A percentile compares a stretch with the other conserved stretches of the same genome.
These are phyloP conservation scores for Dendrophyllia cribrosa DNA, from an alignment of 64 coral and sea anemone species.

Conservation along the genomic window DNA sequence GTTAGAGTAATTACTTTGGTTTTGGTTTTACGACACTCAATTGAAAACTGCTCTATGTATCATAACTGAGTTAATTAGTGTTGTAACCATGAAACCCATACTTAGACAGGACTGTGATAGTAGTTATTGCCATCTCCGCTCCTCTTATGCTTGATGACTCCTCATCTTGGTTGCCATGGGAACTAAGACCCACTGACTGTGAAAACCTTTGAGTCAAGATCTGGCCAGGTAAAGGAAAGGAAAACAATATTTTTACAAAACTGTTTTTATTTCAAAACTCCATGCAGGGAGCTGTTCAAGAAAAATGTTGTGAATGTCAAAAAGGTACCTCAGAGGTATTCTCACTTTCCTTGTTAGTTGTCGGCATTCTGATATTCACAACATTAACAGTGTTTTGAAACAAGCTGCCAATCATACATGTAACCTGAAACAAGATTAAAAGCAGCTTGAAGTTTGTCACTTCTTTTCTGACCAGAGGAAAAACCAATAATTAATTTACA, in stretches of 20 bases:
- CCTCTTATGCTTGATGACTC: slow-evolving; percentile 4
- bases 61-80: background rate
- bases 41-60: background rate
- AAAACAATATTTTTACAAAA: background rate
- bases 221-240: slow-evolving; percentile 23
- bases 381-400: slow-evolving; percentile 92
- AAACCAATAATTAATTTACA: no score
- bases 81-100: background rate
- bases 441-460: background rate
- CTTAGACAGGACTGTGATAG: slow-evolving; percentile 24
- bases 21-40: no score
- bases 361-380: slow-evolving; percentile 73
- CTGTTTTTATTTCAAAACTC: background rate
- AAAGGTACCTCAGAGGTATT: slow-evolving; percentile 16
- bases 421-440: slow-evolving; percentile 63
- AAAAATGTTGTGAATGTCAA: background rate
- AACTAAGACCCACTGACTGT: slow-evolving; percentile 59
- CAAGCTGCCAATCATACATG: slow-evolving; percentile 87
- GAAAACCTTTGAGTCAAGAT: slow-evolving; percentile 48
- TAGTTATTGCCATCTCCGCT: slow-evolving; percentile 6
- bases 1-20: no score
- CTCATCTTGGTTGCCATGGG: slow-evolving; percentile 43
- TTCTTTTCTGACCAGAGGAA: no score
- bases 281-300: no score
- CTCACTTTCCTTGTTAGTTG: background rate